phyloP scores from a whole-genome alignment of 2,888 invertebrate genomes.

The Stramonita haemastoma region DNA sequence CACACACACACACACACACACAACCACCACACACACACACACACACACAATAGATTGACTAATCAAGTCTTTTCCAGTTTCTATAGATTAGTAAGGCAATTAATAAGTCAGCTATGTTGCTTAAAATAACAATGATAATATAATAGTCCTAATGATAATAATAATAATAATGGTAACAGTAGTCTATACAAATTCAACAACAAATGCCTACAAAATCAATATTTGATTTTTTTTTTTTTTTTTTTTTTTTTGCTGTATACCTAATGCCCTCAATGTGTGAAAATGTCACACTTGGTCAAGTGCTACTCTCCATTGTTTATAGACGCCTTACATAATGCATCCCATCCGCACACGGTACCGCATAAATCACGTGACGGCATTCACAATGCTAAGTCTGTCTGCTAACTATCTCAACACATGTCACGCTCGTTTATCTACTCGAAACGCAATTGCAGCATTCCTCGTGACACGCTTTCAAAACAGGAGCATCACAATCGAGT shows the following conservation, averaged over 20 bases:
- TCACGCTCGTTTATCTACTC: neutral
- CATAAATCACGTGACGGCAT: conserved; percentile 35
- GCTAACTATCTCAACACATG: neutral
- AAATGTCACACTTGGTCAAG: neutral
- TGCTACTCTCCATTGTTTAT: neutral
- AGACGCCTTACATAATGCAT: conserved; percentile 26
- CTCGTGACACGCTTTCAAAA: conserved; percentile 16
- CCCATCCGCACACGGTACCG: conserved; percentile 13
- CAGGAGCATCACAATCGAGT: neutral
- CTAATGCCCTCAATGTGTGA: neutral
- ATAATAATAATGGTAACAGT: too few relatives aligned
- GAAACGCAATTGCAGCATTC: neutral
- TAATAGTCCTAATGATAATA: too few relatives aligned
- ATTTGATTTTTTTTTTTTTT: neutral
- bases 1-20: too few relatives aligned
- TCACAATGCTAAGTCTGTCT: neutral
- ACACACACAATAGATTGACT: too few relatives aligned
- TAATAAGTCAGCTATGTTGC: too few relatives aligned
- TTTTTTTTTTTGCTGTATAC: neutral
- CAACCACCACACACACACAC: too few relatives aligned
- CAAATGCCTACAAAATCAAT: neutral
- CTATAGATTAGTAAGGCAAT: too few relatives aligned
- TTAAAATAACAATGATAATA: too few relatives aligned
- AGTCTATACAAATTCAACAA: neutral
- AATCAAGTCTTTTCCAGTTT: too few relatives aligned